A percentile compares a stretch with the other conserved stretches of the same genome.
Evolutionary conservation across 2,888 invertebrate genomes (phyloP).

Genomic region (Tanypteryx hageni): DNA sequence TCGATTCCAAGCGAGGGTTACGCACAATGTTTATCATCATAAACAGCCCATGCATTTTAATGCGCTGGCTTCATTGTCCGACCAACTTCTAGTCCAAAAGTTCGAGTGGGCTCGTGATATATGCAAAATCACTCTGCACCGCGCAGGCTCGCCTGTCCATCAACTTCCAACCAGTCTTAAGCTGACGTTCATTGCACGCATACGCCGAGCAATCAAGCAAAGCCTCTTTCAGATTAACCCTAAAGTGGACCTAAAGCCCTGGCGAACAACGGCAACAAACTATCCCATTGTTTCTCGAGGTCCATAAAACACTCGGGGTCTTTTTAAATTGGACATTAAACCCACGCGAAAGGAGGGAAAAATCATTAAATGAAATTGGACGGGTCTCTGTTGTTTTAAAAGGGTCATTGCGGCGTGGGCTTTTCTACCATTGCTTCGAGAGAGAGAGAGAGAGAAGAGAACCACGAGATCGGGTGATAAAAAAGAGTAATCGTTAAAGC

Average conservation of each 20-base stretch:
- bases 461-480: not conserved
- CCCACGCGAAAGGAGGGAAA: constrained; percentile 25
- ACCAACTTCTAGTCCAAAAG: not conserved
- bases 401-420: constrained; percentile 2
- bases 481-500: not conserved
- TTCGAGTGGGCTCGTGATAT: constrained; percentile 15
- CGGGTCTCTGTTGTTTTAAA: not conserved
- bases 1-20: not conserved
- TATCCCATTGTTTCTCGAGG: constrained; percentile 8
- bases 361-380: constrained; percentile 42
- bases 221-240: constrained; percentile 3
- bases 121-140: not conserved
- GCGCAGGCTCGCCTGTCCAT: not conserved
- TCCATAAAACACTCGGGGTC: constrained; percentile 3
- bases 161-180: not conserved
- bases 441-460: not conserved
- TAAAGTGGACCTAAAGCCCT: constrained; percentile 25
- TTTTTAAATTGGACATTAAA: not conserved
- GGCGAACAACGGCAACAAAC: constrained; percentile 13
- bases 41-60: constrained; percentile 11
- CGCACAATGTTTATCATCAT: constrained; percentile 1
- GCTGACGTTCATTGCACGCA: constrained; percentile 5
- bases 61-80: constrained; percentile 6
- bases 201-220: constrained; percentile 43
- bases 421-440: not conserved